Evolutionary conservation across 2,113 vertebrate species (phyloP).

Genomic region (Diadophis punctatus): DNA sequence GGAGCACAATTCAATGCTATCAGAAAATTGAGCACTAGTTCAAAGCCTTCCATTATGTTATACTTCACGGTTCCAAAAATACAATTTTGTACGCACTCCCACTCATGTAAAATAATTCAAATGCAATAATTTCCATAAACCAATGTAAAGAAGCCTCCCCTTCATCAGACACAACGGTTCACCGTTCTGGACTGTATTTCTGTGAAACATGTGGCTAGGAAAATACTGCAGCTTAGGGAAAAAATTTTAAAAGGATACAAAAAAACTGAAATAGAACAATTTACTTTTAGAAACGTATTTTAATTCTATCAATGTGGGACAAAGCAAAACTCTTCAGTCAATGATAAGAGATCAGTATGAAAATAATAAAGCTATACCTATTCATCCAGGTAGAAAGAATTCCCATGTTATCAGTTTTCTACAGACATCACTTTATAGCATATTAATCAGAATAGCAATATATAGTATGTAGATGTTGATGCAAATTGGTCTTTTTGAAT

Average conservation of each 20-base stretch:
- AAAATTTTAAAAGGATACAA: neutral
- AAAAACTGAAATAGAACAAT: neutral
- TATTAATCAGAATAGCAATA: neutral
- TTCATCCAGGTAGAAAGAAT: neutral
- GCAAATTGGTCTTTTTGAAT: neutral
- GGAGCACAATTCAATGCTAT: neutral
- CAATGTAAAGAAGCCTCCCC: neutral
- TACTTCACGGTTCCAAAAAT: conserved; percentile 23
- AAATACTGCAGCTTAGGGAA: neutral
- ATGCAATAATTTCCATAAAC: conserved; percentile 10
- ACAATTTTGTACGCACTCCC: neutral
- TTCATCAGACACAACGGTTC: conserved; percentile 1
- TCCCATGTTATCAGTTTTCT: neutral
- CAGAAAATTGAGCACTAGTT: neutral
- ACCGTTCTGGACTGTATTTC: neutral
- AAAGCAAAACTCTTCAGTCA: neutral
- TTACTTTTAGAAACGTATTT: neutral
- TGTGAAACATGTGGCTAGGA: neutral
- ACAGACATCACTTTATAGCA: neutral
- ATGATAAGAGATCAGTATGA: neutral
- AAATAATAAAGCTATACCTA: neutral
- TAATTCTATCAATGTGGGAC: neutral
- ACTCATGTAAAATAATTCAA: conserved; percentile 1
- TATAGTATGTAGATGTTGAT: neutral
- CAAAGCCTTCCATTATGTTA: conserved; percentile 1